These are phyloP conservation scores for Dicrurus megarhynchus DNA, from an alignment of 2,113 vertebrate species.

Conservation along the genomic window DNA sequence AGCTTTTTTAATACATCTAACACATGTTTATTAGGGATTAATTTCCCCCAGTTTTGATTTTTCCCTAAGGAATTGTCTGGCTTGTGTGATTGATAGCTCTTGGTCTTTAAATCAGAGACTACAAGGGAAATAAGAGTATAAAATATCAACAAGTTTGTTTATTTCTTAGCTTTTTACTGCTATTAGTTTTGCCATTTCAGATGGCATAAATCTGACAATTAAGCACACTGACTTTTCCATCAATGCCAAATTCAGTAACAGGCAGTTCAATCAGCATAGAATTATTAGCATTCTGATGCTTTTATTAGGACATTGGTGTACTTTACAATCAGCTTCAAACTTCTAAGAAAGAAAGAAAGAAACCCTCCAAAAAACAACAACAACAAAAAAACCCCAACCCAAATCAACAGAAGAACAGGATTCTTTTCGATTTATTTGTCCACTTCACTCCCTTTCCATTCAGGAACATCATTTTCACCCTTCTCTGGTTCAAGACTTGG, in stretches of 20 bases:
- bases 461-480: background rate
- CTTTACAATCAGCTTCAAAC: background rate
- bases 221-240: background rate
- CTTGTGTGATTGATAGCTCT: background rate
- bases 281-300: background rate
- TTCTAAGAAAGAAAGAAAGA: background rate
- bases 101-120: background rate
- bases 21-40: background rate
- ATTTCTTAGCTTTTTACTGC: background rate
- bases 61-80: background rate
- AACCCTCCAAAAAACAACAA: too few species aligned
- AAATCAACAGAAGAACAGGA: background rate
- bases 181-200: background rate
- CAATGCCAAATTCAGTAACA: background rate
- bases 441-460: background rate
- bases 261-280: background rate
- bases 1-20: background rate
- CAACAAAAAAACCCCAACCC: too few species aligned
- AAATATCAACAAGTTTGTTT: background rate
- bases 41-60: background rate
- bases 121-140: background rate
- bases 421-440: background rate
- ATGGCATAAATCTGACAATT: conserved; percentile 13
- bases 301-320: background rate
- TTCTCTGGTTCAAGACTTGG: background rate